These are phyloP conservation scores for Epinephelus lanceolatus DNA, from an alignment of 2,113 vertebrate species.

Conservation along the genomic window DNA sequence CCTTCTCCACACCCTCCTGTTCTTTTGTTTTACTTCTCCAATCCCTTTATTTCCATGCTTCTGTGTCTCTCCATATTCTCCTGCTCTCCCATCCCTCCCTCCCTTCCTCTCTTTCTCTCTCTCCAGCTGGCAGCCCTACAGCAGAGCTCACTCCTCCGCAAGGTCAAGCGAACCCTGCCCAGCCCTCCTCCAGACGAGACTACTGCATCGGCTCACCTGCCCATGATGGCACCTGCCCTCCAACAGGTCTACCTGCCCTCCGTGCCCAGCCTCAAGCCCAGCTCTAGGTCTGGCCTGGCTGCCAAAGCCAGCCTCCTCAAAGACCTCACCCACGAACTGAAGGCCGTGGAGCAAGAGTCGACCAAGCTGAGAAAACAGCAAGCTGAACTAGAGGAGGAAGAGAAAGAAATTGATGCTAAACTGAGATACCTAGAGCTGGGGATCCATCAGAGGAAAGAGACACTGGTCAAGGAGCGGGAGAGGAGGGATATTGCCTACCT, in stretches of 20 bases:
- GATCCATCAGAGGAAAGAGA: constrained; percentile 97
- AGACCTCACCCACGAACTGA: constrained; percentile 95
- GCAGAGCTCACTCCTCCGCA: constrained; percentile 93
- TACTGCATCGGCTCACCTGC: constrained; percentile 82
- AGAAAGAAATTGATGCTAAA: constrained; percentile 99
- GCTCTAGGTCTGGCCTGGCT: constrained; percentile 83
- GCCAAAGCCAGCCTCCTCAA: constrained; percentile 96
- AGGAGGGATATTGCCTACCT: constrained; percentile 92
- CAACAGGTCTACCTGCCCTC: constrained; percentile 91
- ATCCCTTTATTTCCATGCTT: constrained; percentile 21
- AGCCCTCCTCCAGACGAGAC: constrained; percentile 97
- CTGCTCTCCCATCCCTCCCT: constrained; percentile 48
- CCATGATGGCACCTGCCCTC: constrained; percentile 90
- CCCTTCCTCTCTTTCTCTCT: constrained; percentile 51
- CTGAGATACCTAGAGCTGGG: constrained; percentile 97
- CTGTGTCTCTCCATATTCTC: constrained; percentile 49
- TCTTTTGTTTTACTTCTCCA: constrained; percentile 18
- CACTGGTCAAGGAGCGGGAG: constrained; percentile 93
- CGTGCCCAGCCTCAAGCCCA: constrained; percentile 88
- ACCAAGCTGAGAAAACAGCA: constrained; percentile 98
- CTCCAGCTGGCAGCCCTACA: constrained; percentile 92
- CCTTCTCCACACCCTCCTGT: neutral
- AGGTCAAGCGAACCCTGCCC: constrained; percentile 98
- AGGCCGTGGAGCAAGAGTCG: constrained; percentile 97
- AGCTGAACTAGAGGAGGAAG: constrained; percentile 97